Conservation (phyloP, 1,140 invertebrate genomes). For the Patella vulgata region DNA sequence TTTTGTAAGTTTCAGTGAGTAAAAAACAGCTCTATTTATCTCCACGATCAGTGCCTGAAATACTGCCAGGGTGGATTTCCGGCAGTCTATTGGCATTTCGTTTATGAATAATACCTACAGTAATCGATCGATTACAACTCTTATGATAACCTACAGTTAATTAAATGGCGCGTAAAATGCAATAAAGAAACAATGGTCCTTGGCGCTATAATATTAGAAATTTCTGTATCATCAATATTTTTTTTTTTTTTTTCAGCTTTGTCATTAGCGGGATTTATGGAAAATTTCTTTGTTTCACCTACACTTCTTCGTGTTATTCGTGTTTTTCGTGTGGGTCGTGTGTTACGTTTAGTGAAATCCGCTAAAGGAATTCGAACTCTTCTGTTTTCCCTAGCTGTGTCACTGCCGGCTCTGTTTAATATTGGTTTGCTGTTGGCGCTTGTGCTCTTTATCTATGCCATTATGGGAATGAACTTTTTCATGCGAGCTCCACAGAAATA, state of each 20-base stretch:
- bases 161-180: too few species aligned
- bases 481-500: conserved; percentile 95
- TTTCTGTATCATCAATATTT: too few species aligned
- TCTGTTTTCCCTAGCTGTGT: conserved; percentile 97
- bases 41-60: too few species aligned
- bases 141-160: too few species aligned
- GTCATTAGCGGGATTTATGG: conserved; percentile 94
- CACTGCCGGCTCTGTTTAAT: conserved; percentile 97
- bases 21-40: too few species aligned
- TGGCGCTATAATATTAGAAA: too few species aligned
- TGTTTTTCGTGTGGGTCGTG: conserved; percentile 96
- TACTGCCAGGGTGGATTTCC: too few species aligned
- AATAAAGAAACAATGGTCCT: too few species aligned
- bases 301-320: conserved; percentile 96
- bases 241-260: conserved; percentile 79
- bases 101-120: too few species aligned
- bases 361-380: conserved; percentile 97
- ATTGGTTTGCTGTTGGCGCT: conserved; percentile 97
- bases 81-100: too few species aligned
- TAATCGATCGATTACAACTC: too few species aligned
- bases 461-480: conserved; percentile 99
- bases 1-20: too few species aligned
- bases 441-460: conserved; percentile 99
- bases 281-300: conserved; percentile 97
- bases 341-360: conserved; percentile 92